Percentiles rank a stretch among this genome's conserved stretches.
phyloP scores from a whole-genome alignment of 1,140 invertebrate genomes.

The Drosophila virilis region DNA sequence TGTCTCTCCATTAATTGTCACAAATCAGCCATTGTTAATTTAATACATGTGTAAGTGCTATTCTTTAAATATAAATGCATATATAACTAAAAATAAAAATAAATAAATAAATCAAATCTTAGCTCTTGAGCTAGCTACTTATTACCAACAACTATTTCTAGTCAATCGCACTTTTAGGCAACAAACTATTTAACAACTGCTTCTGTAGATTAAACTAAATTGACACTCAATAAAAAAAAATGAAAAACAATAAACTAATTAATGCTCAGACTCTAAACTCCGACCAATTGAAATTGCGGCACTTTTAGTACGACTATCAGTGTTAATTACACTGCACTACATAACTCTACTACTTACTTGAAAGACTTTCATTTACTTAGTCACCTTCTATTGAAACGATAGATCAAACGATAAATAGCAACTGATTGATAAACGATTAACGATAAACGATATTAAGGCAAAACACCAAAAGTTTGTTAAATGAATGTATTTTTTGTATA shows the following conservation, averaged over 20 bases:
- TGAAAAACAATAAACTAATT: constrained; percentile 1
- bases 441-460: constrained; percentile 56
- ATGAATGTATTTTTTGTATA: constrained; percentile 75
- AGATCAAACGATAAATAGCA: not conserved
- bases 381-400: constrained; percentile 57
- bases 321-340: constrained; percentile 58
- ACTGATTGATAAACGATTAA: constrained; percentile 12
- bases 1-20: constrained; percentile 65
- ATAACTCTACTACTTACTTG: constrained; percentile 74
- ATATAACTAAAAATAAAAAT: constrained; percentile 12
- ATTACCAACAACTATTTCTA: constrained; percentile 58
- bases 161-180: constrained; percentile 35
- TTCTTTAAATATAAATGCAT: constrained; percentile 39
- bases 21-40: constrained; percentile 70
- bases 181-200: constrained; percentile 3
- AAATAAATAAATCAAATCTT: constrained; percentile 14
- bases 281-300: constrained; percentile 72
- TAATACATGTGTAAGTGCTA: constrained; percentile 76
- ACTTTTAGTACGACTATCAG: constrained; percentile 72
- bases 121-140: constrained; percentile 8
- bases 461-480: constrained; percentile 69
- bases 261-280: constrained; percentile 54
- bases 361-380: constrained; percentile 75
- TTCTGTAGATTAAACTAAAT: constrained; percentile 12
- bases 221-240: not conserved